Evolutionary conservation across 2,888 invertebrate species (phyloP).

Genomic region (Oxystoma pomonae): DNA sequence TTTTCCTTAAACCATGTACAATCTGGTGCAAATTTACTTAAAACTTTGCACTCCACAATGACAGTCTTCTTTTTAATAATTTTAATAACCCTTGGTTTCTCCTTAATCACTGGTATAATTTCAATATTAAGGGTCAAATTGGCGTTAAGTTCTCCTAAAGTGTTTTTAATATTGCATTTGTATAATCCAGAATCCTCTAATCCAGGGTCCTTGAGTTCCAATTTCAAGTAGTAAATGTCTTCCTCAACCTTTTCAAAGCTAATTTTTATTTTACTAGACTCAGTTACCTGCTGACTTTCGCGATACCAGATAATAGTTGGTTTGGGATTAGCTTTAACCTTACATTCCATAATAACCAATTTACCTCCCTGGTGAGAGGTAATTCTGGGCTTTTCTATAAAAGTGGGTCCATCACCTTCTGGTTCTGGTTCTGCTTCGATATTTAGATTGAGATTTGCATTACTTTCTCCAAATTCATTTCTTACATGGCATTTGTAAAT

Average conservation of each 20-base stretch:
- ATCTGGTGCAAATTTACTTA: constrained; percentile 89
- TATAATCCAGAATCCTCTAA: constrained; percentile 96
- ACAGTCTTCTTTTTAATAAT: constrained; percentile 90
- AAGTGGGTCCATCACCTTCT: constrained; percentile 91
- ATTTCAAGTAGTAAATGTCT: constrained; percentile 80
- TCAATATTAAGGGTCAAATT: constrained; percentile 97
- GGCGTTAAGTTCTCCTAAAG: constrained; percentile 93
- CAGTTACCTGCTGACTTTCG: constrained; percentile 73
- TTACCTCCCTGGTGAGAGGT: constrained; percentile 80
- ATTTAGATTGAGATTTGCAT: constrained; percentile 93
- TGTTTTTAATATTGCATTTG: constrained; percentile 96
- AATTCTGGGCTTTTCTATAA: constrained; percentile 86
- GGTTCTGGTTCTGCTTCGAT: constrained; percentile 95
- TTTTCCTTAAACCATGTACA: constrained; percentile 93
- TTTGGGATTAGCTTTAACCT: constrained; percentile 70
- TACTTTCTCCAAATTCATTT: constrained; percentile 95
- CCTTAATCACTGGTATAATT: constrained; percentile 92
- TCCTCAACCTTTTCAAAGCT: constrained; percentile 67
- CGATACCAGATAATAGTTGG: constrained; percentile 81
- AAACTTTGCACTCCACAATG: constrained; percentile 89
- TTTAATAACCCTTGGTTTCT: constrained; percentile 87
- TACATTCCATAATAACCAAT: constrained; percentile 83
- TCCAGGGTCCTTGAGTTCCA: constrained; percentile 86
- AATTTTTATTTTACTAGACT: constrained; percentile 78
- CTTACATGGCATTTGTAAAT: constrained; percentile 91